Base-by-base conservation (phyloP, 2,797 vertebrate genomes). In the Tapera naevia region DNA sequence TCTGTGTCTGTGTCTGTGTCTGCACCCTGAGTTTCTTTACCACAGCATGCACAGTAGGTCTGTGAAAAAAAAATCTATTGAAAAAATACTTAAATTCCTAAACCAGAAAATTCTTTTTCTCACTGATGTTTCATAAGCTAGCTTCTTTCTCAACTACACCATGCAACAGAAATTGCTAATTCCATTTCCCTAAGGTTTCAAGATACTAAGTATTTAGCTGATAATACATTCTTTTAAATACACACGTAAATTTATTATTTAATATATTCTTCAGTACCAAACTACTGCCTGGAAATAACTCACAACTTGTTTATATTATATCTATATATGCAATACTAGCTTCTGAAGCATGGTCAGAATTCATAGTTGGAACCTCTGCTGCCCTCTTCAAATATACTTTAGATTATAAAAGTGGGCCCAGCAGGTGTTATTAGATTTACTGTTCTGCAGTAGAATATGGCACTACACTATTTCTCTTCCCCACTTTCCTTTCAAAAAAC, bases 371-470 rank as follows among this genome's bases (percentile, higher is more conserved):
- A 95, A 81, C 79, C 39, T 91, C 33, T 65, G 64, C 82, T 96
- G 73, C 86, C 73, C 80, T 93, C 94, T 97, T 91, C 91, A 95
- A 95, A 96, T 84, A 91, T 96, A 95, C 92, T 94, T 96, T 53
- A 91, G 69, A 86, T 92, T 53, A 94, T 91, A 94, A 87, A 96
- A 96, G 76, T 71, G 43, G 84, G 69, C 91, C 82, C 90, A 96
- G 93, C 50, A 97, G 90, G 28, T 86, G 90, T 95, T 89, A 96
- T 78, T 95, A 86, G 87, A 94, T 96, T 95, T 95, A 97, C 60
- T 91, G 51, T 83, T 84, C 80, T 53, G 45, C 28, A 57, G 64
- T 35, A 73, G 84, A 96, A 86, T 62, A 89, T 66, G 78, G 80
- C 45, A 92, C 60, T 91, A 90, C 3, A 78, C 78, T 85, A 92